Evolutionary conservation across 2,797 vertebrate species (phyloP).

Genomic region (Sebastes matsubarae): DNA sequence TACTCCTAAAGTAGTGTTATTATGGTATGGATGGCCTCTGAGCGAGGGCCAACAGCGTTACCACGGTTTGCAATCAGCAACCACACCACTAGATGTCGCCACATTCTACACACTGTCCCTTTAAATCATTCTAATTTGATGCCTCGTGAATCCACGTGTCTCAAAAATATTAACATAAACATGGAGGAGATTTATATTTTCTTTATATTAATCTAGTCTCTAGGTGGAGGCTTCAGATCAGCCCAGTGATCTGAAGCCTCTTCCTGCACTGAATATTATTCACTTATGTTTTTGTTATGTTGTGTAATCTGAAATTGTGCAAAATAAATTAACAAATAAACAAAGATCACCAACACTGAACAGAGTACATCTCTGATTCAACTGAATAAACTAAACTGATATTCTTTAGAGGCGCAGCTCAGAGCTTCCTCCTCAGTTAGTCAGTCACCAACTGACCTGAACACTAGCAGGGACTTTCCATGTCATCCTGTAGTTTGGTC

Average conservation of each 20-base stretch:
- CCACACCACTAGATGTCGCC: no score
- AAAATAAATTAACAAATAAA: no score
- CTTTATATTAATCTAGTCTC: no score
- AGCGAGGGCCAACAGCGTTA: no score
- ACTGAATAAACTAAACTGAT: conserved; percentile 8
- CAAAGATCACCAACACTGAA: background rate
- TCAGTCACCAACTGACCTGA: conserved; percentile 40
- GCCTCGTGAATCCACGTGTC: background rate
- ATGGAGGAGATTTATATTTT: background rate
- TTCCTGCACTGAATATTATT: no score
- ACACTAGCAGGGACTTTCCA: conserved; percentile 74
- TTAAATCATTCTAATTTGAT: conserved; percentile 5
- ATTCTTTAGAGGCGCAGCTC: conserved; percentile 7
- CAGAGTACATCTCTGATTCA: conserved; percentile 1
- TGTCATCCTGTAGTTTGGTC: conserved; percentile 36
- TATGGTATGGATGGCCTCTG: no score
- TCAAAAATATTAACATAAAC: background rate
- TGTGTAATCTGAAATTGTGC: no score
- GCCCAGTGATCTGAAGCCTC: no score
- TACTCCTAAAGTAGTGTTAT: no score
- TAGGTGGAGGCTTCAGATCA: no score
- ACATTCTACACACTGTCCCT: background rate
- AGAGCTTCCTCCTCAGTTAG: conserved; percentile 35
- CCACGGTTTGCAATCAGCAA: no score
- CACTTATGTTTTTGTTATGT: no score